Conservation (phyloP, 1,140 invertebrate species). For the Penaeus japonicus region DNA sequence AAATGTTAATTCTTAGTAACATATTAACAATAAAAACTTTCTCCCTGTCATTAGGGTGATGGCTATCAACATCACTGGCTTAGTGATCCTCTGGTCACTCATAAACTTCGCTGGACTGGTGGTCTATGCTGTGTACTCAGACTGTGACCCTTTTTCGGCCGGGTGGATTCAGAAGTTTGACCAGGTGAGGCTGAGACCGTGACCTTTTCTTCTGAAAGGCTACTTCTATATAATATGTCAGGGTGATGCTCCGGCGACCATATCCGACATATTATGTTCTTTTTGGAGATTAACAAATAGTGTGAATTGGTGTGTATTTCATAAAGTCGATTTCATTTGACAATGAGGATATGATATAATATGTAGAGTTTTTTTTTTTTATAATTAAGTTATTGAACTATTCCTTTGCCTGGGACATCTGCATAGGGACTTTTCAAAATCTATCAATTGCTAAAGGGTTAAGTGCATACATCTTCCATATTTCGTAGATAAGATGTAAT, state of each 20-base stretch:
- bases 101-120: constrained; percentile 38
- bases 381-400: too few relatives aligned
- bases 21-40: background rate
- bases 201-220: background rate
- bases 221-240: background rate
- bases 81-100: constrained; percentile 30
- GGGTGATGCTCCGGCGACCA: background rate
- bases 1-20: too few relatives aligned
- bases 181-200: background rate
- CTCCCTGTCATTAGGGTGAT: constrained; percentile 15
- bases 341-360: too few relatives aligned
- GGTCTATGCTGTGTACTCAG: constrained; percentile 30
- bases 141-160: constrained; percentile 24
- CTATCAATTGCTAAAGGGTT: too few relatives aligned
- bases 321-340: too few relatives aligned
- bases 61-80: background rate
- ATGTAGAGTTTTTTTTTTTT: too few relatives aligned
- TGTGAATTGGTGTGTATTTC: too few relatives aligned
- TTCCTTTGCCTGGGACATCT: too few relatives aligned
- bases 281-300: too few relatives aligned
- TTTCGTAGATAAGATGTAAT: too few relatives aligned
- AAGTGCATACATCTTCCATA: too few relatives aligned
- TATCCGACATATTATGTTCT: background rate
- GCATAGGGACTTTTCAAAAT: too few relatives aligned
- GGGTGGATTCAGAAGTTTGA: constrained; percentile 33